phyloP scores from a whole-genome alignment of 1,140 invertebrate genomes.

The Polyergus mexicanus region DNA sequence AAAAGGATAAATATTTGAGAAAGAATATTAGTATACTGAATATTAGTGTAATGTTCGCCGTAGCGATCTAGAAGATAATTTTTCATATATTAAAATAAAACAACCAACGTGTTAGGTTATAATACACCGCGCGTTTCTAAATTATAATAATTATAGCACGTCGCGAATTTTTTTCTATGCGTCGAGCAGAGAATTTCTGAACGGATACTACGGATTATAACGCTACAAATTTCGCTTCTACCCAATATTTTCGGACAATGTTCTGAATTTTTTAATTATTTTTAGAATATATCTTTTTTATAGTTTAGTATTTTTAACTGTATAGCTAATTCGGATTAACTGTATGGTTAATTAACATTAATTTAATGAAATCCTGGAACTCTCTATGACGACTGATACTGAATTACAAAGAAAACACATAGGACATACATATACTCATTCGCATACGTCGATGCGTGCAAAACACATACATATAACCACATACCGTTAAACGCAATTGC shows the following conservation, averaged over 20 bases:
- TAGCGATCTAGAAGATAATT: background rate
- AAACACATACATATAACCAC: background rate
- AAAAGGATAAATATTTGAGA: background rate
- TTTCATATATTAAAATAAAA: background rate
- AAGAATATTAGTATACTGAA: background rate
- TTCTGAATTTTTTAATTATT: conserved; percentile 15
- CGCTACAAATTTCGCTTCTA: conserved; percentile 17
- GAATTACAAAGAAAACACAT: background rate
- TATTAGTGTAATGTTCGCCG: background rate
- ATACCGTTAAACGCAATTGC: background rate
- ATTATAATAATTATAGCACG: background rate
- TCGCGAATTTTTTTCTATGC: background rate
- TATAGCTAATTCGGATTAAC: background rate
- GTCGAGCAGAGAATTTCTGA: background rate
- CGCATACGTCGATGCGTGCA: background rate
- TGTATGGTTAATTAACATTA: conserved; percentile 18
- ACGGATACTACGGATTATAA: background rate
- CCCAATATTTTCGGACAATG: background rate
- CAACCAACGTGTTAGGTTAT: background rate
- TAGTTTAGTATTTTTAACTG: conserved; percentile 18
- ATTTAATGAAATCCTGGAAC: conserved; percentile 41
- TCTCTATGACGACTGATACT: conserved; percentile 29
- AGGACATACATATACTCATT: background rate
- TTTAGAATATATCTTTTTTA: conserved; percentile 5
- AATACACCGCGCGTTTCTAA: background rate